phyloP scores from a whole-genome alignment of 35 echinoderm and acorn worm species.

The Stichopus chloronotus region DNA sequence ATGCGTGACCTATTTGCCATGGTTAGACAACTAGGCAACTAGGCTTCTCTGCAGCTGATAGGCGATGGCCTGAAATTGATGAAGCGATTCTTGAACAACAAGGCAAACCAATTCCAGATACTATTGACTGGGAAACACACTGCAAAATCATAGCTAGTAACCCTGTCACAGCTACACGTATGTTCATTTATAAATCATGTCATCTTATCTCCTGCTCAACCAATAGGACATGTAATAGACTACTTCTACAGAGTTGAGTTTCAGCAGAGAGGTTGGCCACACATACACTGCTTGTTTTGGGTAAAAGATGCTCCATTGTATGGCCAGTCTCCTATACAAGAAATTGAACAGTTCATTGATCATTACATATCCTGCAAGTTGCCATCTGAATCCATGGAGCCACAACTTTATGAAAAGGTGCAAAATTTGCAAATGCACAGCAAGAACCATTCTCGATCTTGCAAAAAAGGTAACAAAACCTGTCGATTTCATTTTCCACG shows the following conservation, averaged over 20 bases:
- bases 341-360: constrained; percentile 55
- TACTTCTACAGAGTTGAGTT: constrained; percentile 82
- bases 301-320: constrained; percentile 71
- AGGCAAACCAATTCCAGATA: constrained; percentile 41
- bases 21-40: constrained; percentile 80
- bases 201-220: constrained; percentile 52
- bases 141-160: constrained; percentile 61
- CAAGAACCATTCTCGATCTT: constrained; percentile 62
- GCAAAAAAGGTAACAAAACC: constrained; percentile 54
- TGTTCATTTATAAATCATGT: constrained; percentile 71
- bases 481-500: constrained; percentile 45
- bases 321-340: neutral
- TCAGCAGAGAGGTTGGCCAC: constrained; percentile 57
- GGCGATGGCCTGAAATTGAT: constrained; percentile 67
- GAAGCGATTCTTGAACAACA: constrained; percentile 48
- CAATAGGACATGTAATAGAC: constrained; percentile 65
- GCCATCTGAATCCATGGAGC: constrained; percentile 38
- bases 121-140: constrained; percentile 63
- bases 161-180: constrained; percentile 67
- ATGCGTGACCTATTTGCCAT: constrained; percentile 61
- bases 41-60: constrained; percentile 77
- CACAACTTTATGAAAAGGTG: constrained; percentile 26
- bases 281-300: constrained; percentile 69
- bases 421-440: constrained; percentile 43
- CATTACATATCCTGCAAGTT: constrained; percentile 48